Conservation (phyloP, 2,797 vertebrate genomes). For the Podargus strigoides region DNA sequence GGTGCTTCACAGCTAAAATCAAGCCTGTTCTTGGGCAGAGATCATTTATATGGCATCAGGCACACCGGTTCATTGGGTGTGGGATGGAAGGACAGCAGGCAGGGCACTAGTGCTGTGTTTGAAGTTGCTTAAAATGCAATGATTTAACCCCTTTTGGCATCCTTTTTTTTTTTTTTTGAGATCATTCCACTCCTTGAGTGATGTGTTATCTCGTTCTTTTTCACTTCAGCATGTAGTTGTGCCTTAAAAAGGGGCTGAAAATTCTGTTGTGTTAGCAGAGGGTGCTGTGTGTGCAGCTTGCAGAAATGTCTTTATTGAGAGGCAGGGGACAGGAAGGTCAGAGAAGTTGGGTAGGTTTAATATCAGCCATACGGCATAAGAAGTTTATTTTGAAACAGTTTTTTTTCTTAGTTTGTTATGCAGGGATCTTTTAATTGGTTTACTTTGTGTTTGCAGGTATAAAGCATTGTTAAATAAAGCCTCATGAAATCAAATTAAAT, state of each 20-base stretch:
- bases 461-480: not conserved
- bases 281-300: not conserved
- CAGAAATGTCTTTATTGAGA: not conserved
- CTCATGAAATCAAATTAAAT: not conserved
- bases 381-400: not conserved
- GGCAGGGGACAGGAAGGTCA: not conserved
- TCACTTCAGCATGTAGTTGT: fast-evolving
- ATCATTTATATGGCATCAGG: not conserved
- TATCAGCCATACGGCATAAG: not conserved
- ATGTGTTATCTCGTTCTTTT: not conserved
- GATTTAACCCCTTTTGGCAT: not conserved
- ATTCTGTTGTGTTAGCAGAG: not conserved
- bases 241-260: not conserved
- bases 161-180: not conserved
- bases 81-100: not conserved
- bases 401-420: not conserved
- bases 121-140: not conserved
- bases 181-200: not conserved
- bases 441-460: not conserved
- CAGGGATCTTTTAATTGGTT: not conserved
- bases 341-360: not conserved
- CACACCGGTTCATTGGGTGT: not conserved
- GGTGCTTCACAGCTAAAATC: not conserved
- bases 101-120: not conserved
- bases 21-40: not conserved